Evolutionary conservation across 2,888 invertebrate species (phyloP), one percentile per base, ranked within the genome.

Genomic region (Trachelus stipa): DNA sequence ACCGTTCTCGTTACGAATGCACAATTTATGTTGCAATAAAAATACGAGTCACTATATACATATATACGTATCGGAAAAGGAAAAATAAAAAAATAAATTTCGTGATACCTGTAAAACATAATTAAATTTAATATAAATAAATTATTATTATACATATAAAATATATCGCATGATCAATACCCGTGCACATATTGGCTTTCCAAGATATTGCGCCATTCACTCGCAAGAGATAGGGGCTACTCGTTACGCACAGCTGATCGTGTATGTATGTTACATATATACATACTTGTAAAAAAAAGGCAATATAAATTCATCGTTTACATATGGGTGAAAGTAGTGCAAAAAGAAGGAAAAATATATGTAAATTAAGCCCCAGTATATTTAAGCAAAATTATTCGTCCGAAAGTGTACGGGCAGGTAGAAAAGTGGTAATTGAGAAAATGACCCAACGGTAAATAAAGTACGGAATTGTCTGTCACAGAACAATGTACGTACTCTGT

Each of bases 201-300:
- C 56, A 9, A 9, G 56, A 73, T 4, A 74, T 74, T 77, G 77
- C 74, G 77, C 74, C 69, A n/a, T 37, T 31, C 31, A 30, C 40
- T n/a, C 12, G 1, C 31, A 40, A 56, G 69, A 73, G 40, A 56
- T 40, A 23, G 40, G 71, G 79, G 75, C 56, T 56, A 69, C 80
- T 23, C 23, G 80, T 80, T 78, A 80, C 79, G 78, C 81, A 73
- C 76, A 76, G 75, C 23, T 76, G 77, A 77, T 80, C 74, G 68
- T 77, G 37, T 73, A 81, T 82, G 78, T 81, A 56, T 23, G 9
- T 56, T 23, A 23, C 15, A 23, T 56, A 40, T 9, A 9, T 23
- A 23, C 4, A 40, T 56, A 23, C 0, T 4, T 15, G 15, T 15
- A 6, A 35, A 35, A 35, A 56, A 56, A 56, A 23, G 23, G 23